Evolutionary conservation across 2,113 vertebrate genomes (phyloP).

Genomic region (Anser cygnoides): DNA sequence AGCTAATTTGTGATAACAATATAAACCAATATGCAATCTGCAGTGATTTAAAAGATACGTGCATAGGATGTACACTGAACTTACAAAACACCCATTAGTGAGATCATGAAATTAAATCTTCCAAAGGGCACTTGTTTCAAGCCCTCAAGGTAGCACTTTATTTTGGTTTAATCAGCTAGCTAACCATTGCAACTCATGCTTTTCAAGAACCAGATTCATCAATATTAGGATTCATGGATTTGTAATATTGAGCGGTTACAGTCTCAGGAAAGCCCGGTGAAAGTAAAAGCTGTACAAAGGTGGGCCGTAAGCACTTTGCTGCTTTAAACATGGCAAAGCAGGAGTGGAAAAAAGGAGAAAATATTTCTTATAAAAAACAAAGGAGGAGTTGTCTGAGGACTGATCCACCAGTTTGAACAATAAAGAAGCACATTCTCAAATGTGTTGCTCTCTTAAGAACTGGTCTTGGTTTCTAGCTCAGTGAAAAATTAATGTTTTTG

Average conservation of each 20-base stretch:
- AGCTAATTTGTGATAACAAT: slow-evolving; percentile 44
- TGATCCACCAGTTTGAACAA: background rate
- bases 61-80: background rate
- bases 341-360: background rate
- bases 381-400: background rate
- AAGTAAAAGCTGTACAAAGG: background rate
- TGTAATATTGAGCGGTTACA: background rate
- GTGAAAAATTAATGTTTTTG: background rate
- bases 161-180: slow-evolving; percentile 45
- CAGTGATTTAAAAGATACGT: slow-evolving; percentile 11
- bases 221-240: background rate
- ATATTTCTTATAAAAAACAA: background rate
- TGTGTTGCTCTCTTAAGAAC: background rate
- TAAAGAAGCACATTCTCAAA: background rate
- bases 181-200: background rate
- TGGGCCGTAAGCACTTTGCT: background rate
- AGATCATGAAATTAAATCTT: slow-evolving; percentile 40
- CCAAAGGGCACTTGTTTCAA: background rate
- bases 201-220: slow-evolving; percentile 7
- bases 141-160: slow-evolving; percentile 5
- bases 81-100: slow-evolving; percentile 24
- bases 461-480: background rate
- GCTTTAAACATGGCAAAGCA: background rate
- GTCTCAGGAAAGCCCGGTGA: background rate
- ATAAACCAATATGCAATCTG: slow-evolving; percentile 21